phyloP scores from a whole-genome alignment of 2,797 vertebrate species.

The Lepus townsendii region DNA sequence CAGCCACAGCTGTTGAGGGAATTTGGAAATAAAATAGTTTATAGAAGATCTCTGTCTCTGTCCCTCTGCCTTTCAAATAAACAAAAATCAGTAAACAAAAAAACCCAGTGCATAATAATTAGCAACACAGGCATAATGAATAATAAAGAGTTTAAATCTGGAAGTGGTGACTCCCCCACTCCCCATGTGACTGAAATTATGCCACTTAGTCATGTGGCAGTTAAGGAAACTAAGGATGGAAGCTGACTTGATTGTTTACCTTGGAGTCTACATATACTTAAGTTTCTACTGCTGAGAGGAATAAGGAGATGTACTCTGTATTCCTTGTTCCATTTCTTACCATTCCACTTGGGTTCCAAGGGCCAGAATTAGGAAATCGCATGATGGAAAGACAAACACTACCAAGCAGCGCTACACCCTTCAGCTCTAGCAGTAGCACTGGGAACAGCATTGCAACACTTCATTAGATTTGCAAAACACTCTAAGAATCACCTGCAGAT shows the following conservation, averaged over 20 bases:
- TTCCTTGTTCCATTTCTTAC: background rate
- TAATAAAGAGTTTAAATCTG: background rate
- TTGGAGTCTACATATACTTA: background rate
- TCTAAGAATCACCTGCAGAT: background rate
- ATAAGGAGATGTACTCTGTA: background rate
- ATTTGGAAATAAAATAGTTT: too few relatives aligned
- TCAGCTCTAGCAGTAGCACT: background rate
- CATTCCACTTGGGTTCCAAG: background rate
- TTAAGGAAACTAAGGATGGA: background rate
- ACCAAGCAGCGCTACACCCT: background rate
- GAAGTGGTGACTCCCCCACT: too few relatives aligned
- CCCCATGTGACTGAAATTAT: too few relatives aligned
- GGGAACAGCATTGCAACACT: background rate
- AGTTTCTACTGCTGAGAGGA: constrained; percentile 12
- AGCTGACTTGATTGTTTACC: background rate
- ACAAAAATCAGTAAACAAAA: too few relatives aligned
- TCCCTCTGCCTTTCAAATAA: too few relatives aligned
- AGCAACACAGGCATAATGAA: background rate
- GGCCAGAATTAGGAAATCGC: constrained; percentile 38
- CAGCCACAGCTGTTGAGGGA: too few relatives aligned
- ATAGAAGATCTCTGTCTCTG: too few relatives aligned
- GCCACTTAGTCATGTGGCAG: background rate
- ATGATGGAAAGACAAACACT: background rate
- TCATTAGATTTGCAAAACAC: background rate
- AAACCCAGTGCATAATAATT: background rate